phyloP scores from a whole-genome alignment of 1,140 invertebrate species.

The Hetaerina americana region DNA sequence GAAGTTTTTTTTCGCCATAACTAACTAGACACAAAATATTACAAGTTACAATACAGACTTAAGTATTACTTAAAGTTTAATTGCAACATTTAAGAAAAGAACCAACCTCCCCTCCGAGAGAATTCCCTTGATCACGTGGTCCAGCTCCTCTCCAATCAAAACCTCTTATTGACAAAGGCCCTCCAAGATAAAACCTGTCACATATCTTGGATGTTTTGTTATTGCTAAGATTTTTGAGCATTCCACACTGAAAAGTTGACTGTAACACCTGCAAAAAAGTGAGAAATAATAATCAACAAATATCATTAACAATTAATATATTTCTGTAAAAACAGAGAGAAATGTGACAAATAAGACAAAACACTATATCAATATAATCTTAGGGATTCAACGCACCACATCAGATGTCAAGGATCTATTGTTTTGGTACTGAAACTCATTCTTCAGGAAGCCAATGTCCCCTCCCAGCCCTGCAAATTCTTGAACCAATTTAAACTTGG shows the following conservation, averaged over 20 bases:
- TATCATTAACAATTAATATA: conserved; percentile 9
- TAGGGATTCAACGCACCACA: conserved; percentile 40
- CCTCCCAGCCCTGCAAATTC: conserved; percentile 81
- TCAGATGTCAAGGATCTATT: conserved; percentile 52
- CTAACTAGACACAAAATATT: no score
- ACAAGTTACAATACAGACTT: no score
- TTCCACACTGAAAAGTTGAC: conserved; percentile 50
- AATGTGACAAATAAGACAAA: conserved; percentile 13
- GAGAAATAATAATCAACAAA: conserved; percentile 4
- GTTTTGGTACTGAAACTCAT: conserved; percentile 63
- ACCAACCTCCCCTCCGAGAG: conserved; percentile 44
- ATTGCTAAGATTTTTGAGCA: conserved; percentile 48
- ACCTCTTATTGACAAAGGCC: conserved; percentile 67
- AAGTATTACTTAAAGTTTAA: no score
- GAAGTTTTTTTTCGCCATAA: no score
- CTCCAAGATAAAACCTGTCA: conserved; percentile 78
- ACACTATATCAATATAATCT: no score
- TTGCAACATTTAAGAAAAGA: no score
- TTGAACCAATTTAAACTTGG: conserved; percentile 48
- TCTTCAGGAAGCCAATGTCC: conserved; percentile 71
- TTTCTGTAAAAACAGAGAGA: neutral
- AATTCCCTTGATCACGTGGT: conserved; percentile 56
- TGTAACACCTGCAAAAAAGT: conserved; percentile 52
- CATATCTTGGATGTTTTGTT: conserved; percentile 47
- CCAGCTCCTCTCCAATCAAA: conserved; percentile 72